Conservation (phyloP, 2,797 vertebrate genomes). For the Hoplostethus mediterraneus region DNA sequence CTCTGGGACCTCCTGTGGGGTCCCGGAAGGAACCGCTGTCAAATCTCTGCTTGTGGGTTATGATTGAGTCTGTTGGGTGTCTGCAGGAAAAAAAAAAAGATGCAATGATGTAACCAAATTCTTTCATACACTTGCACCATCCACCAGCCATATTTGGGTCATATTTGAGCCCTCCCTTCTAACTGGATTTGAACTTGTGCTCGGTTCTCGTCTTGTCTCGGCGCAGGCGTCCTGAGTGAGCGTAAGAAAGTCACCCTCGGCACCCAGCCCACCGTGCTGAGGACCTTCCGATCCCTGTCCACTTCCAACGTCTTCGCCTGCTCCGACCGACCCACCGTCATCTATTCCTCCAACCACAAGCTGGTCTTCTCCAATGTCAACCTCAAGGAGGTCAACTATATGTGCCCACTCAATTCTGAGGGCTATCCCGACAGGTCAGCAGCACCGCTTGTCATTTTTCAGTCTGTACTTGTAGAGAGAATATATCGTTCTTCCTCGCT, state of each 20-base stretch:
- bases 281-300: constrained; percentile 96
- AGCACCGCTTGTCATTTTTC: not conserved
- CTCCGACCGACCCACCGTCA: constrained; percentile 98
- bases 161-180: not conserved
- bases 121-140: no score
- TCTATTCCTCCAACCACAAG: constrained; percentile 99
- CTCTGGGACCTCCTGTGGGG: not conserved
- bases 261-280: constrained; percentile 96
- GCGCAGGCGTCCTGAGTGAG: constrained; percentile 91
- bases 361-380: constrained; percentile 99
- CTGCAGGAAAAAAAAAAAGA: not conserved
- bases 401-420: constrained; percentile 99
- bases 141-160: not conserved
- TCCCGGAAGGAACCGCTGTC: constrained; percentile 15
- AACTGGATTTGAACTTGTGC: not conserved
- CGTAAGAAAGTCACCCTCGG: constrained; percentile 98
- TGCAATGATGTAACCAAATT: no score
- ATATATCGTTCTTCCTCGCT: not conserved
- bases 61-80: constrained; percentile 13
- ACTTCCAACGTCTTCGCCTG: constrained; percentile 99
- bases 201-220: not conserved
- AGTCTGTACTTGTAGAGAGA: not conserved
- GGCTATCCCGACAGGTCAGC: constrained; percentile 97
- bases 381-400: constrained; percentile 99
- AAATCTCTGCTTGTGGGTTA: not conserved